phyloP scores from a whole-genome alignment of 2,797 vertebrate genomes.

The Gymnoscopelus braueri region DNA sequence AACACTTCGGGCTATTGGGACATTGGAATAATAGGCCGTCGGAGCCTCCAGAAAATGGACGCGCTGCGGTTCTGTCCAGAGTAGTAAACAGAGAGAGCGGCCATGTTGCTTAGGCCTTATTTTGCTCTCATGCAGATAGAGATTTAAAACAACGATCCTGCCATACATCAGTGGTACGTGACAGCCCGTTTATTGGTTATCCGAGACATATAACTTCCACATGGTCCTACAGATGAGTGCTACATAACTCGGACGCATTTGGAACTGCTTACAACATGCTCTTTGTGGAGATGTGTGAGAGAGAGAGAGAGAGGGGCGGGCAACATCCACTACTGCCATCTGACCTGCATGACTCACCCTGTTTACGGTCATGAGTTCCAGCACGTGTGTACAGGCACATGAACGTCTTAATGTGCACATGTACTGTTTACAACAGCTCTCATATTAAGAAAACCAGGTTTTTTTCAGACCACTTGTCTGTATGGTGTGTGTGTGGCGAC shows the following conservation, averaged over 20 bases:
- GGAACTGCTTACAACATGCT: slow-evolving; percentile 43
- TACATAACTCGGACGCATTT: slow-evolving; percentile 44
- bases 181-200: slow-evolving; percentile 66
- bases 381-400: background rate
- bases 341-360: slow-evolving; percentile 3
- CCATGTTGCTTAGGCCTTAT: slow-evolving; percentile 15
- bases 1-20: no score
- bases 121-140: slow-evolving; percentile 18
- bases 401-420: background rate
- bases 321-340: slow-evolving; percentile 8
- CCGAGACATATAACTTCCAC: slow-evolving; percentile 48
- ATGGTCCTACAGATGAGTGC: slow-evolving; percentile 15
- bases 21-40: no score
- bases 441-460: slow-evolving; percentile 15
- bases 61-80: background rate
- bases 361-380: slow-evolving; percentile 23
- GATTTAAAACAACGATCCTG: slow-evolving; percentile 15
- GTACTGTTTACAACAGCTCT: slow-evolving; percentile 8
- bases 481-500: background rate
- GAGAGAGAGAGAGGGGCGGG: background rate
- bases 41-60: no score
- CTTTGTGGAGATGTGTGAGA: slow-evolving; percentile 26
- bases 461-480: background rate
- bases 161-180: slow-evolving; percentile 53
- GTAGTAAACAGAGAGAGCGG: slow-evolving; percentile 17